Evolutionary conservation across 2,797 vertebrate genomes (phyloP).

Genomic region (Borostomias antarcticus): DNA sequence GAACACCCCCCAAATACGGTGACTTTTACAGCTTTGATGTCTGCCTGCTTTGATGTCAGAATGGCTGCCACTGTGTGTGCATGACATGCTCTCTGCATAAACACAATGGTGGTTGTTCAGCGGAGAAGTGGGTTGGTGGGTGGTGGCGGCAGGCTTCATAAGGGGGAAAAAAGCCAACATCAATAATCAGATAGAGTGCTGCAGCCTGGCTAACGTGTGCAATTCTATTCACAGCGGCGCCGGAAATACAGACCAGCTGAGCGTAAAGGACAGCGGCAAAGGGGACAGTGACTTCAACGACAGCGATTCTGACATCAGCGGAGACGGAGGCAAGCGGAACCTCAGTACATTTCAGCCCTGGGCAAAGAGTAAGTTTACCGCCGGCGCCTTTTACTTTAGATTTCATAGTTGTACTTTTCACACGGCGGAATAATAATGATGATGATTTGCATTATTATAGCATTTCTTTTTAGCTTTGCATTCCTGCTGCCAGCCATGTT

Average conservation of each 20-base stretch:
- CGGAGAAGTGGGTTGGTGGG: conserved; percentile 45
- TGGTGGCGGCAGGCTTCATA: conserved; percentile 22
- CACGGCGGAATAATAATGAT: not conserved
- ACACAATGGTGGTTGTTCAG: conserved; percentile 31
- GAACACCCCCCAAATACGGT: conserved; percentile 44
- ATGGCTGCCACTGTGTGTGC: conserved; percentile 32
- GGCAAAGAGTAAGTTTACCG: conserved; percentile 63
- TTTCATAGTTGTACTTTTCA: not conserved
- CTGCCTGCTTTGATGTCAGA: conserved; percentile 27
- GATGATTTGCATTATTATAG: not conserved
- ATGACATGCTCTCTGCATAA: conserved; percentile 36
- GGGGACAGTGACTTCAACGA: conserved; percentile 83
- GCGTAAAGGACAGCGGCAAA: conserved; percentile 84
- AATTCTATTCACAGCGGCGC: conserved; percentile 70
- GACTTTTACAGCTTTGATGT: conserved; percentile 27
- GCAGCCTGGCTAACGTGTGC: conserved; percentile 53
- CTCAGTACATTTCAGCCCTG: conserved; percentile 69
- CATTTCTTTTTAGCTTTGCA: not conserved
- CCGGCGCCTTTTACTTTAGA: not conserved
- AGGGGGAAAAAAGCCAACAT: conserved; percentile 34
- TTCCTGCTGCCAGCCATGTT: not conserved
- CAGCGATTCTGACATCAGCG: conserved; percentile 74
- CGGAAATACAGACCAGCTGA: conserved; percentile 77
- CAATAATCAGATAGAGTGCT: conserved; percentile 70
- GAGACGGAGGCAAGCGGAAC: conserved; percentile 68